phyloP scores from a whole-genome alignment of 2,797 vertebrate species.

The Onychomys torridus region DNA sequence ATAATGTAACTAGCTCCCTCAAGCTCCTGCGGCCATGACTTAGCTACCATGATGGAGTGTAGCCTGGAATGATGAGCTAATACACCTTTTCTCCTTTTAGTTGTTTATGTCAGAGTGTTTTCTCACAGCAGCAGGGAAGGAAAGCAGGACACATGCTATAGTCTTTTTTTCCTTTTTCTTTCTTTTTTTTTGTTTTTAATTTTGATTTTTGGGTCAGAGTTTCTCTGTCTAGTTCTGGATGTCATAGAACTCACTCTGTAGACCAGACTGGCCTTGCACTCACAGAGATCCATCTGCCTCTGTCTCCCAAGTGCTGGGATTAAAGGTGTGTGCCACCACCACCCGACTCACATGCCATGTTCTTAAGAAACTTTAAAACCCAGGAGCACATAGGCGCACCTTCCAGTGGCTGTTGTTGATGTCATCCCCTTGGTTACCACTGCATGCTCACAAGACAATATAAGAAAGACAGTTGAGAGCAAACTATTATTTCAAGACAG shows the following conservation, averaged over 20 bases:
- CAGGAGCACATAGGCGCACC: background rate
- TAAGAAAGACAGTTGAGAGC: background rate
- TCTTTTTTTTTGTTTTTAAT: too few species aligned
- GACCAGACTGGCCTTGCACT: background rate
- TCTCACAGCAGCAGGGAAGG: background rate
- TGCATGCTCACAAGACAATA: background rate
- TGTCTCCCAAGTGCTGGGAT: background rate
- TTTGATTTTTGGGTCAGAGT: background rate
- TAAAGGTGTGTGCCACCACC: background rate
- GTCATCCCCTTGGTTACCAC: background rate
- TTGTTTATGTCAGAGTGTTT: background rate
- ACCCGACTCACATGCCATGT: accelerated
- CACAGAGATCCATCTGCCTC: background rate
- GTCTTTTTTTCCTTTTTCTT: background rate
- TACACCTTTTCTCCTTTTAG: background rate
- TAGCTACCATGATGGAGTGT: background rate
- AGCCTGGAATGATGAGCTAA: background rate
- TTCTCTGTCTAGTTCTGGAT: background rate
- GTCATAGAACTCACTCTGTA: background rate
- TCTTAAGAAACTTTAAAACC: background rate
- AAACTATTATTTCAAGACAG: background rate
- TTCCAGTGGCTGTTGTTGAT: background rate
- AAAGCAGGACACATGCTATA: background rate
- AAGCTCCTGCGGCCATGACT: too few species aligned
- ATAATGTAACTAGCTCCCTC: background rate